A percentile compares a stretch with the other conserved stretches of the same genome.
Evolutionary conservation across 2,797 vertebrate genomes (phyloP).

Genomic region (Catharus ustulatus): DNA sequence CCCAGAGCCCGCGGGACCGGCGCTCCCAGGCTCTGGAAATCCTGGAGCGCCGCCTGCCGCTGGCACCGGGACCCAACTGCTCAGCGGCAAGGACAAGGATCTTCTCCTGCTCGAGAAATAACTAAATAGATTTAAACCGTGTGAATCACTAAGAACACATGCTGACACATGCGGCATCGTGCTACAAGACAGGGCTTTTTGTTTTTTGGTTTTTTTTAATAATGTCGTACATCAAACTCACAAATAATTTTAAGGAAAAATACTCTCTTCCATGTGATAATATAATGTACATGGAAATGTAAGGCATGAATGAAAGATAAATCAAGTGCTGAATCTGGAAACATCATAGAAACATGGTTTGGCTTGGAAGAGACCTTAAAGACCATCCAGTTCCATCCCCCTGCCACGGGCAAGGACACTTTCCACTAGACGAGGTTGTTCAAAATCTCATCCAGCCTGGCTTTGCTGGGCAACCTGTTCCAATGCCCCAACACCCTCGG

Average conservation of each 20-base stretch:
- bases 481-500: not conserved
- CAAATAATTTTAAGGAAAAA: not conserved
- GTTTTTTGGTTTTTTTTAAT: not conserved
- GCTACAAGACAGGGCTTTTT: not conserved
- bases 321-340: not conserved
- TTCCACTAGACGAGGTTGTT: not conserved
- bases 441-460: not conserved
- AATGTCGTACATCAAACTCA: not conserved
- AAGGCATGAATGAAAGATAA: not conserved
- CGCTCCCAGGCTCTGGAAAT: not conserved
- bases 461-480: not conserved
- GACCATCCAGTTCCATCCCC: not conserved
- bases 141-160: fast-evolving
- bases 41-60: constrained; percentile 28
- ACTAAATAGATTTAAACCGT: not conserved
- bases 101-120: not conserved
- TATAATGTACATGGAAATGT: fast-evolving
- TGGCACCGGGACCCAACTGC: too few species aligned
- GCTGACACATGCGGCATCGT: not conserved
- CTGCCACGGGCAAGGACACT: too few species aligned
- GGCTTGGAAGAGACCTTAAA: not conserved
- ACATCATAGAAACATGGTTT: not conserved
- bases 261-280: not conserved
- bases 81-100: fast-evolving
- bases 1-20: fast-evolving